Conservation (phyloP, 35 echinoderm and acorn worm genomes). For the Patiria miniata region DNA sequence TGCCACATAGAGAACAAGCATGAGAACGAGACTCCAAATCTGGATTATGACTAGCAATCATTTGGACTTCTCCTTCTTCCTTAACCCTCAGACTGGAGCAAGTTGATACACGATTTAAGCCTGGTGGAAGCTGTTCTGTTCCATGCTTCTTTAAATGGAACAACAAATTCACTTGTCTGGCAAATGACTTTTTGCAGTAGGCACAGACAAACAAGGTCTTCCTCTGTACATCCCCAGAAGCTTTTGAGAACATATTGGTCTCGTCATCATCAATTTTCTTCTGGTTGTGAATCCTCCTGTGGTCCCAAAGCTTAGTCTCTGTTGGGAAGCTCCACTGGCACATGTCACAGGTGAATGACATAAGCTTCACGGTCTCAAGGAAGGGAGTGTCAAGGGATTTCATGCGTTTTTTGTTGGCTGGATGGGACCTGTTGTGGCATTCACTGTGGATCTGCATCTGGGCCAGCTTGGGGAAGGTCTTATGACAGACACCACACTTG, state of each 20-base stretch:
- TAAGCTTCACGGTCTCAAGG: background rate
- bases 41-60: too few species aligned
- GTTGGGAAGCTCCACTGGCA: background rate
- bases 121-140: too few species aligned
- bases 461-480: background rate
- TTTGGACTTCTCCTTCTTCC: too few species aligned
- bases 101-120: too few species aligned
- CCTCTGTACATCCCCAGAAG: background rate
- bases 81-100: too few species aligned
- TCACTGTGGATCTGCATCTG: background rate
- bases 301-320: background rate
- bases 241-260: background rate
- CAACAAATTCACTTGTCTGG: background rate
- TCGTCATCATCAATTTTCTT: background rate
- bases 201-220: background rate
- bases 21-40: background rate
- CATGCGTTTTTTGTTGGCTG: background rate
- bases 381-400: background rate
- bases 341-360: background rate
- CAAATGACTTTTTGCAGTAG: background rate
- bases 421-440: background rate
- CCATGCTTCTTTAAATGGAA: background rate
- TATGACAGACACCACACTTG: background rate
- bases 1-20: background rate
- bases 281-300: background rate